Evolutionary conservation across 30 jellyfish, hydroid and myxozoan species (phyloP), one percentile per base, ranked within the genome.

Genomic region (Aurelia sp.): DNA sequence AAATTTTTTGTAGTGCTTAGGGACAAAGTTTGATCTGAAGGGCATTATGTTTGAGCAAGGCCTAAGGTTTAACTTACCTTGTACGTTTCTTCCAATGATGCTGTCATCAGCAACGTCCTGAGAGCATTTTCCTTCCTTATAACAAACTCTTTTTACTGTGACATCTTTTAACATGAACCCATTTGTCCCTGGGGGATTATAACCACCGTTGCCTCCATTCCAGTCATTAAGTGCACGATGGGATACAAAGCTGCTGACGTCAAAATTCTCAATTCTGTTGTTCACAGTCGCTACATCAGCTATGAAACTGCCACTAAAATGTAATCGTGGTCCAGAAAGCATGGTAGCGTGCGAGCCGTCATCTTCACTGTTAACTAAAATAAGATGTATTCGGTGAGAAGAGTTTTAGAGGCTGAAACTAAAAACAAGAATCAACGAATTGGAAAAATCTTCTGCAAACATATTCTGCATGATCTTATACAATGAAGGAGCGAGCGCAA

Each of bases 191-290:
- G 30, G 33, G 17, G 92, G 92, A 69, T 74, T 83, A 52, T 75
- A 69, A 47, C 79, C 80, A 24, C 92, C 92, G 33, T 70, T 83
- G 62, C 92, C 92, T 50, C 92, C 92, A 13, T 83, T 80, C 8
- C 18, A 4, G 12, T 38, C 35, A 47, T 69, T 44, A 17, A 83
- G 84, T 8, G 92, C 85, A 59, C 71, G 92, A 40, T 83, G 92
- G 74, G 82, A 74, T 66, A 83, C 51, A 27, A 83, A 83, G 8
- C 59, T 51, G 24, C 65, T 69, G 8, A 64, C 33, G 24, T 83
- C 82, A 38, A 41, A 83, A 73, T 83, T 83, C 30, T 19, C 83
- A 51, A 55, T 57, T 6, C 57, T 35, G 67, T 83, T 83, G 65
- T 83, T 83, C 38, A 69, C 86, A 18, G 92, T 83, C 10, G 86